Base-by-base conservation (phyloP, 2,888 invertebrate species). In the Rapana venosa region DNA sequence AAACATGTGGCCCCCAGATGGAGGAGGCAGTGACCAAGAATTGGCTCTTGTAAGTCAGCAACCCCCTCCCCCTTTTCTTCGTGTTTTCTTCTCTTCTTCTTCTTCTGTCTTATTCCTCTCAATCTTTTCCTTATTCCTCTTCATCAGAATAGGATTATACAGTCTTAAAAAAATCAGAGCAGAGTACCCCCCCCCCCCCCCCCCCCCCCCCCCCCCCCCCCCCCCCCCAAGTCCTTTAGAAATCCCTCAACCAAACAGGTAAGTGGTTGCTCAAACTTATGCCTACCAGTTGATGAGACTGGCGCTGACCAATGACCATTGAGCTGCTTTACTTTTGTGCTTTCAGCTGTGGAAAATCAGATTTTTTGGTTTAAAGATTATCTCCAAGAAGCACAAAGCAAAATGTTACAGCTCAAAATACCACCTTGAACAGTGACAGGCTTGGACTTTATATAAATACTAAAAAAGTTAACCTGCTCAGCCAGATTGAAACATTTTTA, bases 1-100 rank as follows among this genome's bases (percentile, higher is more conserved):
- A 4, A 88, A 83, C n/a, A 88, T 88, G 88, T 88, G 81, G 70
- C 88, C 84, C 1, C 81, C 81, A 66, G 70, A 88, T 8, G 88
- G 84, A 4, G 30, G 56, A 13, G 47, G 47, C 32, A 83, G 81
- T 88, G 88, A 88, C 30, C 30, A 88, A n/a, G 88, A 88, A 22
- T 36, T 83, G 58, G 88, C 83, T 36, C 81, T 88, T 83, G 88
- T 88, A 58, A 88, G 88, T 61, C 6, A 36, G 35, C n/a, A 84
- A 79, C 83, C 17, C 35, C 35, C 17, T 36, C 83, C 77, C n/a
- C 77, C n/a, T 5, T 77, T n/a, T n/a, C 77, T 5, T 77, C 77
- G 4, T n/a, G 20, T n/a, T 77, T n/a, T 77, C 77, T 77, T n/a
- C n/a, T n/a, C n/a, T n/a, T n/a, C n/a, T n/a, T n/a, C 77, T 77